phyloP scores from a whole-genome alignment of 2,888 invertebrate species.

The Taenaris catops region DNA sequence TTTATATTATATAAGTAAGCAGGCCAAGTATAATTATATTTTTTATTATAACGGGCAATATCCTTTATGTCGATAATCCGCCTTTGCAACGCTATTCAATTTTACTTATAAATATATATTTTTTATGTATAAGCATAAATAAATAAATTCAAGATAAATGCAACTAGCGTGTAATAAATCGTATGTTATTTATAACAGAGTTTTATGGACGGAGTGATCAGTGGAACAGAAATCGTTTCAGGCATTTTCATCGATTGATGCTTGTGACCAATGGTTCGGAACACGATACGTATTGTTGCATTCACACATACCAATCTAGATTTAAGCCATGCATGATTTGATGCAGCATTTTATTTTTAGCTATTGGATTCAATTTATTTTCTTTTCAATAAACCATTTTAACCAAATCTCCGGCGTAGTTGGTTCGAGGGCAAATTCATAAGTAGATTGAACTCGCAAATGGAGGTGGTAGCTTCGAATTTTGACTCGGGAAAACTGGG shows the following conservation, averaged over 20 bases:
- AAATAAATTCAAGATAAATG: conserved; percentile 1
- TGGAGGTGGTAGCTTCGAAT: too few species aligned
- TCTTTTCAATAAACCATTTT: too few species aligned
- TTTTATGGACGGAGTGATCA: conserved; percentile 31
- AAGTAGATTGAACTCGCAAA: too few species aligned
- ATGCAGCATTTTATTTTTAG: conserved; percentile 11
- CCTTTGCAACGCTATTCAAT: too few species aligned
- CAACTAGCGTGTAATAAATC: conserved; percentile 1
- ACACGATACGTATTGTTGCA: conserved; percentile 50
- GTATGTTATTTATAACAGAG: conserved; percentile 18
- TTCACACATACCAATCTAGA: conserved; percentile 46
- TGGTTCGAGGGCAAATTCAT: too few species aligned
- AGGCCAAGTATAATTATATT: too few species aligned
- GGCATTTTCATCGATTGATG: conserved; percentile 48
- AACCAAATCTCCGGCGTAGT: too few species aligned
- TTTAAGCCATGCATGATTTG: conserved; percentile 21
- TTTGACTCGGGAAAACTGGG: too few species aligned
- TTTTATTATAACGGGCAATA: too few species aligned
- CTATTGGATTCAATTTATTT: conserved; percentile 3
- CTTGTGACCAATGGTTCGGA: conserved; percentile 49
- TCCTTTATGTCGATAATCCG: too few species aligned
- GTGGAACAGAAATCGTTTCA: conserved; percentile 51
- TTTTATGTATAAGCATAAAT: too few species aligned
- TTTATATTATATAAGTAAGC: too few species aligned
- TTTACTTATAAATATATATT: background rate